phyloP scores from a whole-genome alignment of 2,888 invertebrate species.

The Lasioglossum figueresi region DNA sequence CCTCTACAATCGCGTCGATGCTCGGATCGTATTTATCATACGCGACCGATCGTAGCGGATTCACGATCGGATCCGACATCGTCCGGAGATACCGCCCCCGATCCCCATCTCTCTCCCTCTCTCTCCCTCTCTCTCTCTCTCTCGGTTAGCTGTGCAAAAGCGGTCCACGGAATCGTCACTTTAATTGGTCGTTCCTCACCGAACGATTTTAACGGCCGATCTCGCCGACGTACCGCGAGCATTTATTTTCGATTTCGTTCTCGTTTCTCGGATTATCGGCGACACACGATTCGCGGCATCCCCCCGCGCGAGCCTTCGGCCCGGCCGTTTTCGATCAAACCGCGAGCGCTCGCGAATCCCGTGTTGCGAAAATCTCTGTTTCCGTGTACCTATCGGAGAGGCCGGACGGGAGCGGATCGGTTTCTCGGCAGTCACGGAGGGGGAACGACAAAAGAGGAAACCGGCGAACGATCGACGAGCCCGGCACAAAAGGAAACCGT shows the following conservation, averaged over 20 bases:
- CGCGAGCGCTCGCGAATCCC: background rate
- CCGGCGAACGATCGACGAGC: slow-evolving; percentile 21
- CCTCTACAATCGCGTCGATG: slow-evolving; percentile 70
- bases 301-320: background rate
- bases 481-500: background rate
- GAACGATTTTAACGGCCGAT: slow-evolving; percentile 69
- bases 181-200: slow-evolving; percentile 72
- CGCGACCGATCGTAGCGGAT: slow-evolving; percentile 60
- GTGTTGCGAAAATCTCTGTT: background rate
- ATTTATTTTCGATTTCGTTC: slow-evolving; percentile 62
- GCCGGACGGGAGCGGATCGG: background rate
- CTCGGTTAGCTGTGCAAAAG: slow-evolving; percentile 39
- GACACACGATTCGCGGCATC: slow-evolving; percentile 5
- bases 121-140: background rate
- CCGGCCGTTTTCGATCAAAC: slow-evolving; percentile 5
- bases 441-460: background rate
- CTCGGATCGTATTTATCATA: slow-evolving; percentile 75
- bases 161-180: slow-evolving; percentile 63
- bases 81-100: slow-evolving; percentile 54
- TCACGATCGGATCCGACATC: slow-evolving; percentile 53
- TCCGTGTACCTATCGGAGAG: too few relatives aligned
- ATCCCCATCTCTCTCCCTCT: background rate
- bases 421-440: background rate
- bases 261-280: slow-evolving; percentile 50
- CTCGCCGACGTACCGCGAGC: slow-evolving; percentile 40